A percentile compares a stretch with the other conserved stretches of the same genome.
Conservation (phyloP, 2,888 invertebrate species). For the Heteropelma amictum region DNA sequence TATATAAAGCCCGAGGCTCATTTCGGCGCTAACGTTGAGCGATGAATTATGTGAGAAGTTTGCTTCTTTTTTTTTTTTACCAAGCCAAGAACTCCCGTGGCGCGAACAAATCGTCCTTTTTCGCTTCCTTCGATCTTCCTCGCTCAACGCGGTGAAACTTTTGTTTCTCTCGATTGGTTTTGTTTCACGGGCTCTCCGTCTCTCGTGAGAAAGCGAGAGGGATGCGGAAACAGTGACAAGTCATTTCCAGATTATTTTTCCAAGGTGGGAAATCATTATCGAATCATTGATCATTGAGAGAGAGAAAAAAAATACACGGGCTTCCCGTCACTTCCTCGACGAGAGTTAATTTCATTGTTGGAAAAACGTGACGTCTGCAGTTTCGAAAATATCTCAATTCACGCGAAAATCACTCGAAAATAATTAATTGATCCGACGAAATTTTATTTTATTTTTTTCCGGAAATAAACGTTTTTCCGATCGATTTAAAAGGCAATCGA, state of each 20-base stretch:
- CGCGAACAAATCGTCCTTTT: slow-evolving; percentile 76
- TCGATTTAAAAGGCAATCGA: no score
- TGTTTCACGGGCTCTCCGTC: no score
- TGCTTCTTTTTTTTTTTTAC: slow-evolving; percentile 69
- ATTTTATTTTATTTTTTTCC: no score
- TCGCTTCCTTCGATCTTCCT: slow-evolving; percentile 36
- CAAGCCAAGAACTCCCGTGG: slow-evolving; percentile 73
- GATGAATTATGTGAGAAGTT: slow-evolving; percentile 76
- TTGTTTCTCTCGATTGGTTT: slow-evolving; percentile 53
- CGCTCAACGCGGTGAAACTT: slow-evolving; percentile 51
- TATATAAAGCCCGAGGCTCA: slow-evolving; percentile 46
- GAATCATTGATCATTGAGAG: background rate
- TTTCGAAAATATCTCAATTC: background rate
- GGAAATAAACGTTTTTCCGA: no score
- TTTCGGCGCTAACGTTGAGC: slow-evolving; percentile 31
- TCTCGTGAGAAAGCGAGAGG: no score
- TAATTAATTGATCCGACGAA: no score
- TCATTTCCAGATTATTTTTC: background rate
- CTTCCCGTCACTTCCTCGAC: no score
- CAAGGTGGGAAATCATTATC: slow-evolving; percentile 40
- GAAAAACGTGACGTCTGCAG: background rate
- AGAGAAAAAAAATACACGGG: background rate
- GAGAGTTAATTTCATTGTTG: background rate
- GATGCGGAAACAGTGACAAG: background rate
- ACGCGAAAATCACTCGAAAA: background rate